Percentiles rank a stretch among this genome's conserved stretches.
Conservation (phyloP, 2,888 invertebrate genomes). For the Clistopyga incitator region DNA sequence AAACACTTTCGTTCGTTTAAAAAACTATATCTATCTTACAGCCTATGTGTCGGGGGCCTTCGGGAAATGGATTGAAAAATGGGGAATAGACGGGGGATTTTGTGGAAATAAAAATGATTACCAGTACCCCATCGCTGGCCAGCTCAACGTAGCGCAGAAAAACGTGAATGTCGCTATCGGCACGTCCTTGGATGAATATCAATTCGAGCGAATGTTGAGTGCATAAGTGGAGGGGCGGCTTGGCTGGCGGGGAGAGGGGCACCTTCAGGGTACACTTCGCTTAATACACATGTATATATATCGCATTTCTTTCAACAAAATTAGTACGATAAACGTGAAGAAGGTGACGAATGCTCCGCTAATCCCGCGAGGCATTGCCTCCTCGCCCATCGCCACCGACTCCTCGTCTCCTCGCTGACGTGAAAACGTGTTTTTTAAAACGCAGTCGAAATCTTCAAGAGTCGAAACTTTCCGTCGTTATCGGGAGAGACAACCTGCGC, state of each 20-base stretch:
- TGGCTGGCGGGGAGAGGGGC: too few species aligned
- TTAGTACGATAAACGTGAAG: conserved; percentile 10
- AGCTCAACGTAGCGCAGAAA: conserved; percentile 26
- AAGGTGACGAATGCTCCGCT: not conserved
- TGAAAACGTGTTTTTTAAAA: conserved; percentile 40
- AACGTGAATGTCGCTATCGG: conserved; percentile 64
- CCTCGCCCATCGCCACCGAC: not conserved
- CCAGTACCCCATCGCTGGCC: not conserved
- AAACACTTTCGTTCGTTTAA: too few species aligned
- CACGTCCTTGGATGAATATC: conserved; percentile 53
- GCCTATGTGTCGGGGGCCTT: too few species aligned
- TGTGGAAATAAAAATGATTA: not conserved
- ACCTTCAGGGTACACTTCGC: too few species aligned
- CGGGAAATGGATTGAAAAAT: not conserved
- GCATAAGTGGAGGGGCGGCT: conserved; percentile 13
- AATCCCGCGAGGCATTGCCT: not conserved
- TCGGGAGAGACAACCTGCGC: conserved; percentile 21
- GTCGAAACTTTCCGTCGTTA: conserved; percentile 67
- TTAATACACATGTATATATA: not conserved
- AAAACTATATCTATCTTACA: too few species aligned
- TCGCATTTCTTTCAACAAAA: conserved; percentile 9
- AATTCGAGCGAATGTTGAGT: conserved; percentile 49
- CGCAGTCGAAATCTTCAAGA: conserved; percentile 23
- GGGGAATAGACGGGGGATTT: not conserved
- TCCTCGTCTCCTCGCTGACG: not conserved